Percentiles rank a stretch among this genome's conserved stretches.
Evolutionary conservation across 2,888 invertebrate species (phyloP).

Genomic region (Halictus ligatus): DNA sequence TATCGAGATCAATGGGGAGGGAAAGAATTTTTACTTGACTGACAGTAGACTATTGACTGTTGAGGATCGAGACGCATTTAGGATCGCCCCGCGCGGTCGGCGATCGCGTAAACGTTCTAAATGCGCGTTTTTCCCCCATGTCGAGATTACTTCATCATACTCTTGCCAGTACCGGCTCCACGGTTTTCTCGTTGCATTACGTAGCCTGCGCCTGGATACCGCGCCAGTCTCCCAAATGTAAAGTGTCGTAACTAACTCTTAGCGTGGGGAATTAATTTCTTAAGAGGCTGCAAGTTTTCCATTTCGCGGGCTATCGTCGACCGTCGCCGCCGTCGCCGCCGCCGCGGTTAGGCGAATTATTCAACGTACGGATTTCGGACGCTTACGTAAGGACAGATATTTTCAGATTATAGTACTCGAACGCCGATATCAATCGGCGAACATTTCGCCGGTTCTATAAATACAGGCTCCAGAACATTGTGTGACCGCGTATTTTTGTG

Average conservation of each 20-base stretch:
- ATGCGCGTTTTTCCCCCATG: neutral
- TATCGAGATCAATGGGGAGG: too few relatives aligned
- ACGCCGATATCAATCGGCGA: slow-evolving; percentile 47
- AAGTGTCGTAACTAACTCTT: neutral
- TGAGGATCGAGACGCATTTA: neutral
- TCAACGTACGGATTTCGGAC: slow-evolving; percentile 2
- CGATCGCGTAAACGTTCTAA: neutral
- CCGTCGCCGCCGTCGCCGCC: neutral
- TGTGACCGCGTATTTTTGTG: slow-evolving; percentile 6
- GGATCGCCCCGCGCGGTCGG: neutral
- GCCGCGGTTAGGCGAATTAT: slow-evolving; percentile 15
- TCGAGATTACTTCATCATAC: slow-evolving; percentile 8
- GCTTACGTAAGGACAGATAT: slow-evolving; percentile 54
- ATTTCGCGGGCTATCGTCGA: neutral
- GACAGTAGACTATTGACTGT: too few relatives aligned
- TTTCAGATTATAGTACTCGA: slow-evolving; percentile 44
- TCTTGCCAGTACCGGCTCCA: neutral
- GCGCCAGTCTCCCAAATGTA: neutral
- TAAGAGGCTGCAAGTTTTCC: neutral
- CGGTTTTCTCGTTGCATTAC: slow-evolving; percentile 8
- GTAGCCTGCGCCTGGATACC: slow-evolving; percentile 4
- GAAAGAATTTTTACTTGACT: too few relatives aligned
- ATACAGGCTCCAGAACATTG: slow-evolving; percentile 43
- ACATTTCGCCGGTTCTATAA: slow-evolving; percentile 51
- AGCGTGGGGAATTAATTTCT: neutral